Conservation (phyloP, 2,797 vertebrate genomes). For the Hydrolagus colliei region DNA sequence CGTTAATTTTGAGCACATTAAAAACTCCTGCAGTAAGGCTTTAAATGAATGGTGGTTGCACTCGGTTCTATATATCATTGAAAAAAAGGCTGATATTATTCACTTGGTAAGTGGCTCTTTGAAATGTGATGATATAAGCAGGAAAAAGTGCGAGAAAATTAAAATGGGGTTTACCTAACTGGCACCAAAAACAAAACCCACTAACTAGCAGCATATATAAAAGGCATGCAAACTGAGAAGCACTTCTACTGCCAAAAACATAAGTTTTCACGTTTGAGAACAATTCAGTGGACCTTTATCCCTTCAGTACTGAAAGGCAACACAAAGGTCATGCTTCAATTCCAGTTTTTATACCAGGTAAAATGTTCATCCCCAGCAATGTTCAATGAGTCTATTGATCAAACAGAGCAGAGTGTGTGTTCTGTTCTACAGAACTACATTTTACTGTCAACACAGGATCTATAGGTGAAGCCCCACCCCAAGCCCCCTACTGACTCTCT, state of each 20-base stretch:
- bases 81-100: conserved; percentile 49
- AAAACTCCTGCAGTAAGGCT: conserved; percentile 13
- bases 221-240: conserved; percentile 88
- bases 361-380: conserved; percentile 25
- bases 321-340: conserved; percentile 60
- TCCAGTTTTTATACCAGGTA: conserved; percentile 53
- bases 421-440: conserved; percentile 42
- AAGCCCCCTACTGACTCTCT: conserved; percentile 41
- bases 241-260: conserved; percentile 70
- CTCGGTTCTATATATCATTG: conserved; percentile 27
- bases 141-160: conserved; percentile 61
- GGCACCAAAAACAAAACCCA: conserved; percentile 63
- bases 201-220: conserved; percentile 81
- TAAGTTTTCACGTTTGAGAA: conserved; percentile 48
- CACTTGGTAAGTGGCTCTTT: conserved; percentile 73
- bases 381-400: conserved; percentile 46
- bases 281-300: conserved; percentile 36
- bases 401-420: conserved; percentile 47
- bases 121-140: conserved; percentile 29
- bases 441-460: conserved; percentile 46
- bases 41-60: conserved; percentile 16
- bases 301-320: conserved; percentile 59
- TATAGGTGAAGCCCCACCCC: conserved; percentile 41
- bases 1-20: conserved; percentile 5
- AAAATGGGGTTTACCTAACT: conserved; percentile 65